Conservation (phyloP, 2,113 vertebrate species). For the Ailurus styani region DNA sequence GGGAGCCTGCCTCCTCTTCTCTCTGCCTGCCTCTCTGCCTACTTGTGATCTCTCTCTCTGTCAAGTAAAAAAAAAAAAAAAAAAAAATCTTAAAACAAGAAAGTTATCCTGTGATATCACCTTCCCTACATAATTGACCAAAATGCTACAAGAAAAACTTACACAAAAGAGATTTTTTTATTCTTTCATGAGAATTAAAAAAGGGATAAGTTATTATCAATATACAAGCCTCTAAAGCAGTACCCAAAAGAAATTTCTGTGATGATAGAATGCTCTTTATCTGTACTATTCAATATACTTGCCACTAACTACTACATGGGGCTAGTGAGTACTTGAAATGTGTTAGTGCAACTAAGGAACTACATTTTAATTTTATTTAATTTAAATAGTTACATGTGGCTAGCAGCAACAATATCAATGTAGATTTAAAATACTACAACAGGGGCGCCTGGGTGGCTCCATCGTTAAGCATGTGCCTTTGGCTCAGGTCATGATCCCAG, state of each 20-base stretch:
- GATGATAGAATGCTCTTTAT: not conserved
- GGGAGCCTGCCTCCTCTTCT: too few relatives aligned
- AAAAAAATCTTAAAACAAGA: too few relatives aligned
- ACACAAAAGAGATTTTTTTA: not conserved
- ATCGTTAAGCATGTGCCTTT: too few relatives aligned
- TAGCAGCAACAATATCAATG: not conserved
- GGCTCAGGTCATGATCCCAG: too few relatives aligned
- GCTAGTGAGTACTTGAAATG: not conserved
- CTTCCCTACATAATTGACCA: not conserved
- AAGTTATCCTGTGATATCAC: not conserved
- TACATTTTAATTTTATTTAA: constrained; percentile 39
- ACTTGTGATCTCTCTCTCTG: too few relatives aligned
- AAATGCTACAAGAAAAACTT: not conserved
- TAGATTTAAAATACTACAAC: not conserved
- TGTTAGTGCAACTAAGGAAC: not conserved
- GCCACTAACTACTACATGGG: not conserved
- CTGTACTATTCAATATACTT: not conserved
- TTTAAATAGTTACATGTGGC: not conserved
- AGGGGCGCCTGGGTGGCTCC: too few relatives aligned
- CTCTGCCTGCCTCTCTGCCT: too few relatives aligned
- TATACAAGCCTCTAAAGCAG: not conserved
- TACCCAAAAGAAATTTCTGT: not conserved
- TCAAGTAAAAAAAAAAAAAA: too few relatives aligned
- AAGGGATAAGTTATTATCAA: not conserved
- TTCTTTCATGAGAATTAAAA: not conserved